Percentiles rank a stretch among this genome's conserved stretches.
phyloP scores from a whole-genome alignment of 2,888 invertebrate genomes.

The Ennomos fuscantarius region DNA sequence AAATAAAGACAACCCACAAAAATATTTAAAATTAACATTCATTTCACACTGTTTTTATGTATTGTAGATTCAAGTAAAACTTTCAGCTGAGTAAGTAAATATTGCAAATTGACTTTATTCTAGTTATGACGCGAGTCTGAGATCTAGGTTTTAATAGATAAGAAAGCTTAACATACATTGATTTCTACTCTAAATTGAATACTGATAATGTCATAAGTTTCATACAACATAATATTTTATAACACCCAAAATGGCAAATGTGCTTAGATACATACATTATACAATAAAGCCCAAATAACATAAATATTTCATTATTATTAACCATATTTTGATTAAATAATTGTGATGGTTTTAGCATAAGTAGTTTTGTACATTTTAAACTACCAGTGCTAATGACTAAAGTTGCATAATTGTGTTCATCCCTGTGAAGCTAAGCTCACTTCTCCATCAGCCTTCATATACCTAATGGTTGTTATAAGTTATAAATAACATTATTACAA shows the following conservation, averaged over 20 bases:
- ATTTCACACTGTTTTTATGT: too few relatives aligned
- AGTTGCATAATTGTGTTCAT: slow-evolving; percentile 24
- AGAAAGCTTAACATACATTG: slow-evolving; percentile 23
- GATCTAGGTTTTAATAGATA: slow-evolving; percentile 28
- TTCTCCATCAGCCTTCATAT: slow-evolving; percentile 32
- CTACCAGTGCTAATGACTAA: slow-evolving; percentile 27
- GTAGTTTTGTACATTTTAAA: slow-evolving; percentile 16
- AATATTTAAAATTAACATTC: too few relatives aligned
- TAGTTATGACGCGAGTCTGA: slow-evolving; percentile 13
- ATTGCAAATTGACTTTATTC: background rate
- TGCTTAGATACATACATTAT: slow-evolving; percentile 13
- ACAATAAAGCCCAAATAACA: background rate
- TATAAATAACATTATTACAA: slow-evolving; percentile 26
- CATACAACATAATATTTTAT: slow-evolving; percentile 3
- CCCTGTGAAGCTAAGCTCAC: slow-evolving; percentile 42
- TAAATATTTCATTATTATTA: too few relatives aligned
- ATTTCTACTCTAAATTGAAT: slow-evolving; percentile 26
- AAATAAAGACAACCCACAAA: too few relatives aligned
- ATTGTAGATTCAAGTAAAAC: too few relatives aligned
- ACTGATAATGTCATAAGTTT: slow-evolving; percentile 18
- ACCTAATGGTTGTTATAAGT: slow-evolving; percentile 27
- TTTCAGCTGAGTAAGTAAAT: background rate
- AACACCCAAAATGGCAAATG: slow-evolving; percentile 13
- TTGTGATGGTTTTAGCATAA: slow-evolving; percentile 6
- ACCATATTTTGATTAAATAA: too few relatives aligned